Base-by-base conservation (phyloP, 2,113 vertebrate genomes). In the Phylloscopus trochiloides region DNA sequence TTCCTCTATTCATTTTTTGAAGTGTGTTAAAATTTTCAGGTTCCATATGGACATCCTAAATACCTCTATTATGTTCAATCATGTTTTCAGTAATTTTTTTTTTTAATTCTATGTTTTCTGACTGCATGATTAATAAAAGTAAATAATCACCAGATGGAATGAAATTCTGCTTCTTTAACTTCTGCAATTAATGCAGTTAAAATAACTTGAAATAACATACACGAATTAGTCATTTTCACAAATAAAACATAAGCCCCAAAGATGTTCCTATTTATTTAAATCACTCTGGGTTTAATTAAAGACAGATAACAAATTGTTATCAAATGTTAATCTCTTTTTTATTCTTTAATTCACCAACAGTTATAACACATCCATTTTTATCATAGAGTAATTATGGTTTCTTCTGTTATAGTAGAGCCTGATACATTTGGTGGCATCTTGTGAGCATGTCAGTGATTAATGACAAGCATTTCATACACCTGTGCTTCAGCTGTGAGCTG, bases 141-240 rank as follows among this genome's bases (percentile, higher is more conserved):
- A 93, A 96, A 95, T 83, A 94, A 87, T 90, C 74, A 92, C 74
- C 93, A 94, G 67, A 90, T 83, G 92, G 75, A 91, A 75, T 36
- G 18, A 70, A 93, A 83, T 86, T 68, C 54, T 90, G 58, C 36
- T 90, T 80, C 71, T 73, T 90, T 75, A 92, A 74, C 5, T 93
- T 75, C 54, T 1, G 1, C 50, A 96, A 82, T 50, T 43, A 66
- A 28, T 55, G 38, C 26, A 76, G 67, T 86, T 95, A 62, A 70
- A 88, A 28, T 54, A 62, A 58, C 71, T 73, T 62, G 32, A 91
- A 96, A 90, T 90, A 94, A 36, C 31, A 55, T 58, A 61, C 38
- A 55, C 13, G 76, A 70, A 85, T 90, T 62, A 88, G 18, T 17
- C 11, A 51, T 90, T 91, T 91, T 88, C 71, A 66, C 74, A 86